These are phyloP conservation scores for Trachythela sp. DNA, from an alignment of 64 coral and sea anemone species.

Conservation along the genomic window DNA sequence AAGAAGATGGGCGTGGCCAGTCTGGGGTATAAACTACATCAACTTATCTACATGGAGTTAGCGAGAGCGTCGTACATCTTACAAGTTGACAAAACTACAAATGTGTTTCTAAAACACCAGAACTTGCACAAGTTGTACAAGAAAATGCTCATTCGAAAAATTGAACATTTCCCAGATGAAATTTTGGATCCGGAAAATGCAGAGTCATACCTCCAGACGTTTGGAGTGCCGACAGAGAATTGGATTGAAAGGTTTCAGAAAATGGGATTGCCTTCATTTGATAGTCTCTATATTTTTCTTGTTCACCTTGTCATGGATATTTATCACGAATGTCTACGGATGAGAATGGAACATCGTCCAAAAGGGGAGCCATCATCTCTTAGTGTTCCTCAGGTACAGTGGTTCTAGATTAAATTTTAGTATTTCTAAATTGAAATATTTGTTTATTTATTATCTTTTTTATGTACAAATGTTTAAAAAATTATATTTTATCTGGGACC, in stretches of 20 bases:
- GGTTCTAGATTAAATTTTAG: background rate
- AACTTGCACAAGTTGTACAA: background rate
- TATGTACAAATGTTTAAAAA: too few species aligned
- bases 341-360: constrained; percentile 84
- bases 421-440: background rate
- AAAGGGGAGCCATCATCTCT: constrained; percentile 91
- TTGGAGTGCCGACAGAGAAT: background rate
- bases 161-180: background rate
- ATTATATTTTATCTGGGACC: too few species aligned
- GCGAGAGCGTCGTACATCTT: background rate
- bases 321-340: constrained; percentile 76
- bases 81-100: background rate
- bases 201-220: background rate
- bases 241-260: constrained; percentile 46
- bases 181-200: background rate
- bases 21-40: constrained; percentile 68
- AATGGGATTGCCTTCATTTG: constrained; percentile 72
- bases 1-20: constrained; percentile 91
- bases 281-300: constrained; percentile 70
- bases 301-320: constrained; percentile 72
- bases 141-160: background rate
- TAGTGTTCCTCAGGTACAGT: constrained; percentile 78
- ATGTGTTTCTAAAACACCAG: background rate
- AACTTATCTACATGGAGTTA: constrained; percentile 15
- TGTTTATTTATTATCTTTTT: background rate